Conservation (phyloP, 2,797 vertebrate species). For the Coluber constrictor region DNA sequence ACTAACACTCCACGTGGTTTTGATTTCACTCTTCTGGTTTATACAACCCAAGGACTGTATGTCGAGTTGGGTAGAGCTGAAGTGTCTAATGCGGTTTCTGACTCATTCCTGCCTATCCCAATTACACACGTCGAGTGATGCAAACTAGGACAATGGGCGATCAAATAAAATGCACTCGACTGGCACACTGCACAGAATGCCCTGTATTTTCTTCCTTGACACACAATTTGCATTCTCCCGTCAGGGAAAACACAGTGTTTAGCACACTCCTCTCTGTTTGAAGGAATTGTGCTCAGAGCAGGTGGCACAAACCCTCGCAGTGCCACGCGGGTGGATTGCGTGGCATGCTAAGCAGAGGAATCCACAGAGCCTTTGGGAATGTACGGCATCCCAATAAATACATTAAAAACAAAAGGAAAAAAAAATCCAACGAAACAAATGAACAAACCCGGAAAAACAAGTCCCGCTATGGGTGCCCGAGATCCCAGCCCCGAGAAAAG, state of each 20-base stretch:
- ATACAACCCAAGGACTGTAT: too few species aligned
- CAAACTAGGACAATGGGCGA: not conserved
- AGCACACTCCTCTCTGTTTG: not conserved
- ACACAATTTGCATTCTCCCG: not conserved
- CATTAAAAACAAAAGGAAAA: not conserved
- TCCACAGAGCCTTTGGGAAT: not conserved
- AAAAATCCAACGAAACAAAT: not conserved
- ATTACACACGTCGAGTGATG: not conserved
- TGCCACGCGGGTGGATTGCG: not conserved
- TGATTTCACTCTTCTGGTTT: too few species aligned
- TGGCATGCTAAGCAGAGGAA: not conserved
- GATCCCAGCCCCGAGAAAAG: too few species aligned
- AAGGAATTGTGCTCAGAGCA: not conserved
- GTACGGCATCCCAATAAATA: not conserved
- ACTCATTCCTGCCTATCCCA: not conserved
- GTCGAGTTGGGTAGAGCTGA: too few species aligned
- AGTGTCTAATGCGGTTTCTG: too few species aligned
- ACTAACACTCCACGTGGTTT: too few species aligned
- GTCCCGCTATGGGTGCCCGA: too few species aligned
- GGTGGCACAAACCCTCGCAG: not conserved
- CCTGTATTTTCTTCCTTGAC: not conserved
- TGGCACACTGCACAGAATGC: not conserved
- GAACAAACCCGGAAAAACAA: not conserved
- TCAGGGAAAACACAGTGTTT: not conserved
- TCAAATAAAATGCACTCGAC: not conserved